These are phyloP conservation scores for Zophobas atratus DNA, from an alignment of 1,140 invertebrate genomes.

Conservation along the genomic window DNA sequence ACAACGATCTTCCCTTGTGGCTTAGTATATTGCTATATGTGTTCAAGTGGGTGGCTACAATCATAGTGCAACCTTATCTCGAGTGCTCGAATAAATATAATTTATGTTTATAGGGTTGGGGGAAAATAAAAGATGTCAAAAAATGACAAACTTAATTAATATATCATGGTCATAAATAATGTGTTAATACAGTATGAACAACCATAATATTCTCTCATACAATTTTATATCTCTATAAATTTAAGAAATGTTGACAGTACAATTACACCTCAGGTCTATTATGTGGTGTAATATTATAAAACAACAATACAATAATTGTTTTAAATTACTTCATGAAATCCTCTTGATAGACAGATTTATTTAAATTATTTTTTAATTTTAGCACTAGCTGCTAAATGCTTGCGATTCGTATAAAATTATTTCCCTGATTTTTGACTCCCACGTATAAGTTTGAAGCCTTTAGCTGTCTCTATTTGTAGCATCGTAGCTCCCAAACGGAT, in stretches of 20 bases:
- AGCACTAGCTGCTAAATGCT: too few species aligned
- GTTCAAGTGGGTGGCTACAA: too few species aligned
- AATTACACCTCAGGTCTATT: slow-evolving; percentile 47
- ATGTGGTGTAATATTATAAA: slow-evolving; percentile 40
- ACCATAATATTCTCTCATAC: slow-evolving; percentile 38
- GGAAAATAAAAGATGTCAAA: not conserved
- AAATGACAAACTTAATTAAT: slow-evolving; percentile 46
- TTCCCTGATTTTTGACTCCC: too few species aligned
- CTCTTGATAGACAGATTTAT: too few species aligned
- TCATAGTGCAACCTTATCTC: not conserved
- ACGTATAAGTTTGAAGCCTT: too few species aligned
- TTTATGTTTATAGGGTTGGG: not conserved
- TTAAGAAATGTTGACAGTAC: slow-evolving; percentile 48
- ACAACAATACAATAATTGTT: not conserved
- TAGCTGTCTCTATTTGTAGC: too few species aligned
- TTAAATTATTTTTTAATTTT: too few species aligned
- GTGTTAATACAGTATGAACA: slow-evolving; percentile 44
- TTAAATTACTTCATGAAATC: too few species aligned
- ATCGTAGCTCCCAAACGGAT: too few species aligned
- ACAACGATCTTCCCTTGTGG: too few species aligned
- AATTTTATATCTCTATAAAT: slow-evolving; percentile 53
- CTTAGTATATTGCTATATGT: too few species aligned
- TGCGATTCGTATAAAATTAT: too few species aligned
- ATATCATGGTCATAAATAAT: slow-evolving; percentile 41
- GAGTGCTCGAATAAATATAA: slow-evolving; percentile 1